A percentile compares a stretch with the other conserved stretches of the same genome.
phyloP scores from a whole-genome alignment of 2,888 invertebrate genomes.

The Cordilura impudica region DNA sequence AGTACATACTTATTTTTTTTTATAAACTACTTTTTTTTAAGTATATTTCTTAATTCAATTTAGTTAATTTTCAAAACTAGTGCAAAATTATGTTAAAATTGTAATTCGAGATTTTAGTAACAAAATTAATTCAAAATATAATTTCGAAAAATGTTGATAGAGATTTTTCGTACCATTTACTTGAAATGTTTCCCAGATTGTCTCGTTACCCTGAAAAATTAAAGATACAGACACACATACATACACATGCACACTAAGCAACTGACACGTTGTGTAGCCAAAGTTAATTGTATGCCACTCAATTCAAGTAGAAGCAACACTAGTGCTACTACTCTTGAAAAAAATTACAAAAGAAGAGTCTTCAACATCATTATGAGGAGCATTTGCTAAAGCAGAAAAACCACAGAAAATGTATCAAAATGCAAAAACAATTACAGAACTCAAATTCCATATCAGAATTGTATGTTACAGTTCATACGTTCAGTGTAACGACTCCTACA shows the following conservation, averaged over 20 bases:
- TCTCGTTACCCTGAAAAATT: too few relatives aligned
- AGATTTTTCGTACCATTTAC: too few relatives aligned
- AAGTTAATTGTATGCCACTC: constrained; percentile 52
- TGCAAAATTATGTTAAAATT: too few relatives aligned
- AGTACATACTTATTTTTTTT: too few relatives aligned
- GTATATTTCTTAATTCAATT: too few relatives aligned
- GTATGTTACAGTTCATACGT: background rate
- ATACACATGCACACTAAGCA: background rate
- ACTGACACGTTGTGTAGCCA: constrained; percentile 32
- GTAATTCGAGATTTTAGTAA: too few relatives aligned
- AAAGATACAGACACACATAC: background rate
- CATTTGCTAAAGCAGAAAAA: background rate
- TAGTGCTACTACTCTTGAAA: background rate
- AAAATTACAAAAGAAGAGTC: background rate
- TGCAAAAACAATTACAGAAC: background rate
- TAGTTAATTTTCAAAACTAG: too few relatives aligned
- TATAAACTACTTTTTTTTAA: too few relatives aligned
- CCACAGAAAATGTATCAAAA: background rate
- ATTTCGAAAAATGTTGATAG: too few relatives aligned
- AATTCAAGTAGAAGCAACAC: constrained; percentile 14
- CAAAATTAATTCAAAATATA: too few relatives aligned
- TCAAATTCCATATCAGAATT: background rate
- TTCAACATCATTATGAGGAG: constrained; percentile 10
- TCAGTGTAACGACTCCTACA: too few relatives aligned
- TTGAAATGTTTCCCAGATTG: too few relatives aligned